phyloP scores from a whole-genome alignment of 2,797 vertebrate species.

The Semotilus atromaculatus region DNA sequence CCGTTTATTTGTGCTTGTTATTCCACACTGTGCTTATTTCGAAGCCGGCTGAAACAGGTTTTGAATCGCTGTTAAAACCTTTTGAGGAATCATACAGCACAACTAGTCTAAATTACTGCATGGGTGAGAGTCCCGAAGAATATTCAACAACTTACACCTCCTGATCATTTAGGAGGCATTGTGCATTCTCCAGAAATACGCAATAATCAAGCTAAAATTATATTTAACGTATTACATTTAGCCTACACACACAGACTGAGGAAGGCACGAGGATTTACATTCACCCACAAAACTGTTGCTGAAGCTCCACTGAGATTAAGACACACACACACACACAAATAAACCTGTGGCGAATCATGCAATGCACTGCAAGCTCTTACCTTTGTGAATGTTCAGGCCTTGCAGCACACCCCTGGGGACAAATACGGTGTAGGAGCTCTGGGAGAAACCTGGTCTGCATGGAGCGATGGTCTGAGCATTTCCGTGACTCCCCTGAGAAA shows the following conservation, averaged over 20 bases:
- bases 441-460: slow-evolving; percentile 93
- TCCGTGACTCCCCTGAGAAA: slow-evolving; percentile 79
- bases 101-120: slow-evolving; percentile 8
- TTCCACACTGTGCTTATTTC: slow-evolving; percentile 21
- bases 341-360: slow-evolving; percentile 61
- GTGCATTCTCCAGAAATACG: neutral
- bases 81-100: slow-evolving; percentile 19
- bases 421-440: slow-evolving; percentile 90
- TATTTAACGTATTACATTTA: slow-evolving; percentile 18
- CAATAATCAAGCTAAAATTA: slow-evolving; percentile 13
- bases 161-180: neutral
- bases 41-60: slow-evolving; percentile 18
- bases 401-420: slow-evolving; percentile 88
- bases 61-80: slow-evolving; percentile 5
- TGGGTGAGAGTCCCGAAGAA: neutral
- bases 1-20: slow-evolving; percentile 33
- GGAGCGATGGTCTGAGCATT: slow-evolving; percentile 82
- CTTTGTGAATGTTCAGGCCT: slow-evolving; percentile 94
- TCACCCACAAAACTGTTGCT: slow-evolving; percentile 54
- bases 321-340: slow-evolving; percentile 44
- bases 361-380: slow-evolving; percentile 78
- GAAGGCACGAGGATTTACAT: slow-evolving; percentile 31
- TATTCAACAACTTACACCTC: neutral
- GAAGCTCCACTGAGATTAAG: slow-evolving; percentile 36
- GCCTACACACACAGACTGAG: slow-evolving; percentile 6